Evolutionary conservation across 2,113 vertebrate genomes (phyloP).

Genomic region (Athene cunicularia): DNA sequence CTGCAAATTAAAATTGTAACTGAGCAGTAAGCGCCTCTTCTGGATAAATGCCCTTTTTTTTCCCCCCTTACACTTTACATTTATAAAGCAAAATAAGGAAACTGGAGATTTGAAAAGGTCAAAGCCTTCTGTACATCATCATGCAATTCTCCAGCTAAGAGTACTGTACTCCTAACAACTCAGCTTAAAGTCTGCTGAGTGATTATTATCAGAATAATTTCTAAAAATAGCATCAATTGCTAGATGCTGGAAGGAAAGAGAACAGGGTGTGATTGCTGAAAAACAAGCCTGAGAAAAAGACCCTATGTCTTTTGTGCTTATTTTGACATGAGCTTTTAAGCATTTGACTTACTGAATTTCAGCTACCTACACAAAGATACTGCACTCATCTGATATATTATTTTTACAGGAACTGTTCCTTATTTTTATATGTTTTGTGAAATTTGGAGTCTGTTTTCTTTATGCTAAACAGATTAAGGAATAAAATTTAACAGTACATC

Average conservation of each 20-base stretch:
- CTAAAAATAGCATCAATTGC: conserved; percentile 26
- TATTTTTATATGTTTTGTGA: background rate
- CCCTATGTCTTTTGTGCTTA: background rate
- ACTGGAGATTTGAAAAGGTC: background rate
- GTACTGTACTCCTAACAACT: background rate
- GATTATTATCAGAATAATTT: conserved; percentile 25
- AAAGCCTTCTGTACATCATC: background rate
- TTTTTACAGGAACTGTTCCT: background rate
- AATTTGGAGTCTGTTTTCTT: background rate
- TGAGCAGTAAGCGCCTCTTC: background rate
- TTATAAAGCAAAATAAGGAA: background rate
- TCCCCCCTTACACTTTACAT: background rate
- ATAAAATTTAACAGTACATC: background rate
- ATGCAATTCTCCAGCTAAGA: background rate
- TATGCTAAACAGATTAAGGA: background rate
- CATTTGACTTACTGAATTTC: background rate
- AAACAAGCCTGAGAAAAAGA: conserved; percentile 2
- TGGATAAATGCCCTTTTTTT: background rate
- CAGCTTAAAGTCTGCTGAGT: background rate
- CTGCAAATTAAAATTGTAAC: background rate
- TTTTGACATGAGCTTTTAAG: background rate
- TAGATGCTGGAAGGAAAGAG: background rate
- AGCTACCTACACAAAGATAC: background rate
- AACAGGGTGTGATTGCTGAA: background rate
- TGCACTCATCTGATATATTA: background rate